Conservation (phyloP, 2,113 vertebrate genomes). For the Ancistrus triradiatus region DNA sequence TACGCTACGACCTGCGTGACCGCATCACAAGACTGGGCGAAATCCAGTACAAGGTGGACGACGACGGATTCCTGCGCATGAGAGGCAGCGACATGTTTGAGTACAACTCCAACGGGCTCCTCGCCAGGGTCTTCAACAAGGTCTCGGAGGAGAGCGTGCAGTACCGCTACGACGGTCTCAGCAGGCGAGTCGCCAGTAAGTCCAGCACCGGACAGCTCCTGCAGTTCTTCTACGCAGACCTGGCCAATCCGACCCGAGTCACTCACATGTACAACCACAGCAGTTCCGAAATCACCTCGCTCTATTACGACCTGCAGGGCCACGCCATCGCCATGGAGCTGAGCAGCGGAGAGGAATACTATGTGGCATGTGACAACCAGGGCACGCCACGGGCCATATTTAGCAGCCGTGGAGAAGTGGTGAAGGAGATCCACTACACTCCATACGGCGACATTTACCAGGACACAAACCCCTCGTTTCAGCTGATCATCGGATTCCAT, state of each 20-base stretch:
- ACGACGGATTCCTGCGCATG: constrained; percentile 90
- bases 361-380: constrained; percentile 89
- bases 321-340: constrained; percentile 97
- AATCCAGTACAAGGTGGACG: constrained; percentile 89
- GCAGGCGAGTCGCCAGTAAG: constrained; percentile 85
- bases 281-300: constrained; percentile 89
- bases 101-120: constrained; percentile 90
- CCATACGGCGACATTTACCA: constrained; percentile 94
- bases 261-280: constrained; percentile 95
- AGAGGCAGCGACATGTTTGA: constrained; percentile 88
- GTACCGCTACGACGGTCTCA: constrained; percentile 91
- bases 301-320: constrained; percentile 96
- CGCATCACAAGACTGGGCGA: constrained; percentile 92
- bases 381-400: constrained; percentile 90
- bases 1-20: constrained; percentile 90
- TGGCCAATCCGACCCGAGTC: constrained; percentile 86
- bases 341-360: constrained; percentile 95
- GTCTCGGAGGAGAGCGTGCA: constrained; percentile 78
- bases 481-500: constrained; percentile 89
- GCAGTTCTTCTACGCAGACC: constrained; percentile 95
- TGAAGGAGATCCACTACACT: constrained; percentile 90
- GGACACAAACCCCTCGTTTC: constrained; percentile 89
- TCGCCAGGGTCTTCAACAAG: constrained; percentile 82
- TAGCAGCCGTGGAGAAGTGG: constrained; percentile 85
- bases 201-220: constrained; percentile 82